Percentiles rank a stretch among this genome's conserved stretches.
These are phyloP conservation scores for Monomorium pharaonis DNA, from an alignment of 1,140 invertebrate species.

Conservation along the genomic window DNA sequence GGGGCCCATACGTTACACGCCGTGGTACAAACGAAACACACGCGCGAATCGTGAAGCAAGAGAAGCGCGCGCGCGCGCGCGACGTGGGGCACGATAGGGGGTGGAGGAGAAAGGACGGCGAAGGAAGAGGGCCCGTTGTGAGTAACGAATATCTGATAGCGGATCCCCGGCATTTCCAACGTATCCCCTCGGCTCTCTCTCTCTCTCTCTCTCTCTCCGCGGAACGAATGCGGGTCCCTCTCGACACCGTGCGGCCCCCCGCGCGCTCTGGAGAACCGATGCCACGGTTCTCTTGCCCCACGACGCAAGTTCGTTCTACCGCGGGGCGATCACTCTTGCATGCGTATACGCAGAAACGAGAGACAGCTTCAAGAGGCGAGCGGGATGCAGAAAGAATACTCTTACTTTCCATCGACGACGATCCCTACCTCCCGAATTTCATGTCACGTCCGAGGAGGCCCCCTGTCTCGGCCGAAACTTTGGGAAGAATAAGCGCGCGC, in stretches of 20 bases:
- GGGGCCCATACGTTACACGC: conserved; percentile 71
- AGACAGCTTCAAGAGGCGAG: background rate
- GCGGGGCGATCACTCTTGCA: conserved; percentile 36
- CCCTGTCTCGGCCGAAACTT: background rate
- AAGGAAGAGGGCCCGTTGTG: conserved; percentile 69
- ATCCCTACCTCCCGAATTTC: conserved; percentile 12
- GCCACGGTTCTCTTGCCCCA: conserved; percentile 72
- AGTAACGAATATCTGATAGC: conserved; percentile 81
- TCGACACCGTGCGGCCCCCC: conserved; percentile 69
- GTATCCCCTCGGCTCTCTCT: conserved; percentile 70
- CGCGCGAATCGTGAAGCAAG: conserved; percentile 66
- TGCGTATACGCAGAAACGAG: conserved; percentile 36
- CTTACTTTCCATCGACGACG: conserved; percentile 42
- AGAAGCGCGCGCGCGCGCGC: too few species aligned
- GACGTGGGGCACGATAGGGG: conserved; percentile 54
- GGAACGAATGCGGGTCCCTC: conserved; percentile 76
- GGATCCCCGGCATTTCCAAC: conserved; percentile 75
- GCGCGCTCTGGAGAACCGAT: conserved; percentile 62
- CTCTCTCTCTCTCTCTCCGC: too few species aligned
- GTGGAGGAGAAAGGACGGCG: conserved; percentile 33
- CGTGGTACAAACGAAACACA: conserved; percentile 72
- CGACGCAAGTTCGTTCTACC: conserved; percentile 70
- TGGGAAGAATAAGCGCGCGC: conserved; percentile 29
- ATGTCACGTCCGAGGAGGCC: conserved; percentile 1
- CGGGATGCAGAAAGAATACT: background rate